A percentile compares a stretch with the other conserved stretches of the same genome.
Conservation (phyloP, 2,888 invertebrate genomes). For the Pseudolycoriella hygida region DNA sequence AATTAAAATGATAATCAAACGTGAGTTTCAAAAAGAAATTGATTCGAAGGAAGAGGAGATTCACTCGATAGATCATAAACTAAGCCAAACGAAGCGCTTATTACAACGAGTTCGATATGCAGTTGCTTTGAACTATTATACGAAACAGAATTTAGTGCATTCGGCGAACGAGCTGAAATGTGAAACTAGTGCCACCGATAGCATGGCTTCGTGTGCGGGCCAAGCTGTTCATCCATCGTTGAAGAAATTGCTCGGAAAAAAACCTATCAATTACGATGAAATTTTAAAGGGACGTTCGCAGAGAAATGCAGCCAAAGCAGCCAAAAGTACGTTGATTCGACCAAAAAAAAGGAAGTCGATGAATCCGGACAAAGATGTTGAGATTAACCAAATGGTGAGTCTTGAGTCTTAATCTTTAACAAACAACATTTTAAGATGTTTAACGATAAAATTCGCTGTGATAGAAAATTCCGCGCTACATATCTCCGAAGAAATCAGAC, state of each 20-base stretch:
- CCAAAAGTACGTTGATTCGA: constrained; percentile 18
- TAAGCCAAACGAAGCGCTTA: constrained; percentile 36
- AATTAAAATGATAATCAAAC: constrained; percentile 43
- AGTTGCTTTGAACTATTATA: constrained; percentile 40
- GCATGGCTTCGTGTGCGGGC: neutral
- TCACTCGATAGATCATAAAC: constrained; percentile 45
- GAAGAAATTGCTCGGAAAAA: constrained; percentile 48
- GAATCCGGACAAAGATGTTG: constrained; percentile 19
- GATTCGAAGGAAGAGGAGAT: constrained; percentile 51
- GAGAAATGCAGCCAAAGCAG: constrained; percentile 33
- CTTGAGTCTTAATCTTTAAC: too few species aligned
- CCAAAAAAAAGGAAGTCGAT: constrained; percentile 17
- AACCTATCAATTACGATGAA: constrained; percentile 32
- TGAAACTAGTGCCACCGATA: constrained; percentile 9
- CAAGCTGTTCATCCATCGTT: constrained; percentile 54
- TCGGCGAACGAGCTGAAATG: constrained; percentile 10
- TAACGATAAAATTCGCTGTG: too few species aligned
- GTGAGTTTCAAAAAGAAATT: constrained; percentile 56
- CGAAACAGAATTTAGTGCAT: constrained; percentile 32
- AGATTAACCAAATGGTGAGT: neutral
- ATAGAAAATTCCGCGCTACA: constrained; percentile 21
- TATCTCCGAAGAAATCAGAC: constrained; percentile 27
- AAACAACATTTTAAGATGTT: too few species aligned
- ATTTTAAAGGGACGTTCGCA: constrained; percentile 30
- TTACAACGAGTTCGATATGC: constrained; percentile 40